These are phyloP conservation scores for Gorsachius magnificus DNA, from an alignment of 2,797 vertebrate species.

Conservation along the genomic window DNA sequence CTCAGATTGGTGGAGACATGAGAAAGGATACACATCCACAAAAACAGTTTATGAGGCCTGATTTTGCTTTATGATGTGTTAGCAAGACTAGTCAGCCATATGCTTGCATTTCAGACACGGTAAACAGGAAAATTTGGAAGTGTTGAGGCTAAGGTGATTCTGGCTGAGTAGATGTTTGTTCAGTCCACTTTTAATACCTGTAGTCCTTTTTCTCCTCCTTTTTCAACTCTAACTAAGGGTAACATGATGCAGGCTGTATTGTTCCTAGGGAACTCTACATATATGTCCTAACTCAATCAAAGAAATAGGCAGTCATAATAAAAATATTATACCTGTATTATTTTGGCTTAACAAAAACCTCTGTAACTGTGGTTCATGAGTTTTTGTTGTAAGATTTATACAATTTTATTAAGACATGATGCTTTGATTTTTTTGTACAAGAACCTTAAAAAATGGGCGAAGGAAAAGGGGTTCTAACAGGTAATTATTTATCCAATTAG, in stretches of 20 bases:
- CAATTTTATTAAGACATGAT: background rate
- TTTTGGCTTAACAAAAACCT: background rate
- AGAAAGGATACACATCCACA: background rate
- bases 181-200: background rate
- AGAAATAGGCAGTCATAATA: background rate
- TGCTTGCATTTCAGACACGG: background rate
- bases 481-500: constrained; percentile 45
- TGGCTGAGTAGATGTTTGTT: background rate
- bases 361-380: background rate
- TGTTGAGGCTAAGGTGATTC: background rate
- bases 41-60: constrained; percentile 5
- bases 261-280: background rate
- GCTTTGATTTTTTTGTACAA: constrained; percentile 31
- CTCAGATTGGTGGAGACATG: background rate
- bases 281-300: constrained; percentile 6
- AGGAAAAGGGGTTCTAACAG: background rate
- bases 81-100: background rate
- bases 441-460: background rate
- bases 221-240: background rate
- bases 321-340: background rate
- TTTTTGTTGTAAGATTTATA: background rate
- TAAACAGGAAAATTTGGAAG: background rate
- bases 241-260: background rate
- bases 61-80: constrained; percentile 1
- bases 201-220: background rate